A percentile compares a stretch with the other conserved stretches of the same genome.
Evolutionary conservation across 1,140 invertebrate genomes (phyloP).

Genomic region (Neodiprion pinetum): DNA sequence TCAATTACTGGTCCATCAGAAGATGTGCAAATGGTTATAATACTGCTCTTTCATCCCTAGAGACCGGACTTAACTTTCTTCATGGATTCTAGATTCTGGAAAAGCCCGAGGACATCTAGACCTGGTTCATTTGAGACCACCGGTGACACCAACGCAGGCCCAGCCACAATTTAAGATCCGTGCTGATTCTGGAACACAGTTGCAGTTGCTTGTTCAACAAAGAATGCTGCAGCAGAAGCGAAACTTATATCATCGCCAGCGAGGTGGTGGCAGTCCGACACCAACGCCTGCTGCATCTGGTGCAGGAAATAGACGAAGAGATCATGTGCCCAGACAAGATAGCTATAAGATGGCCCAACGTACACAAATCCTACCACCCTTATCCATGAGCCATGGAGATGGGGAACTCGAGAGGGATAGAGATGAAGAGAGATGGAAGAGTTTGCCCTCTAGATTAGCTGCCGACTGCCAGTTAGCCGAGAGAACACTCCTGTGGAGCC

Average conservation of each 20-base stretch:
- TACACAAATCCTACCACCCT: constrained; percentile 62
- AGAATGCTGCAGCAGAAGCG: constrained; percentile 68
- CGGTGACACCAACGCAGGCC: constrained; percentile 45
- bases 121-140: constrained; percentile 49
- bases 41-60: not conserved
- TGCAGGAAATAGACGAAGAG: constrained; percentile 47
- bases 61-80: not conserved
- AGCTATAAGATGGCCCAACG: constrained; percentile 72
- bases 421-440: constrained; percentile 55
- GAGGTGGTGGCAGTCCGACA: constrained; percentile 52
- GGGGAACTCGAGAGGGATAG: constrained; percentile 45
- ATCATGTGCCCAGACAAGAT: constrained; percentile 65
- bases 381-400: constrained; percentile 48
- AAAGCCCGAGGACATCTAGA: constrained; percentile 52
- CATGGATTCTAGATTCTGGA: constrained; percentile 42
- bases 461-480: constrained; percentile 54
- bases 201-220: constrained; percentile 67
- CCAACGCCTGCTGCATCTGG: constrained; percentile 33
- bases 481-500: constrained; percentile 52
- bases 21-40: not conserved
- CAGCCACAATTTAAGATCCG: constrained; percentile 50
- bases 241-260: constrained; percentile 67
- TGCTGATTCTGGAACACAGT: constrained; percentile 50
- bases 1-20: not conserved
- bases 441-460: constrained; percentile 51